phyloP scores from a whole-genome alignment of 1,140 invertebrate genomes.

The Chionoecetes opilio region DNA sequence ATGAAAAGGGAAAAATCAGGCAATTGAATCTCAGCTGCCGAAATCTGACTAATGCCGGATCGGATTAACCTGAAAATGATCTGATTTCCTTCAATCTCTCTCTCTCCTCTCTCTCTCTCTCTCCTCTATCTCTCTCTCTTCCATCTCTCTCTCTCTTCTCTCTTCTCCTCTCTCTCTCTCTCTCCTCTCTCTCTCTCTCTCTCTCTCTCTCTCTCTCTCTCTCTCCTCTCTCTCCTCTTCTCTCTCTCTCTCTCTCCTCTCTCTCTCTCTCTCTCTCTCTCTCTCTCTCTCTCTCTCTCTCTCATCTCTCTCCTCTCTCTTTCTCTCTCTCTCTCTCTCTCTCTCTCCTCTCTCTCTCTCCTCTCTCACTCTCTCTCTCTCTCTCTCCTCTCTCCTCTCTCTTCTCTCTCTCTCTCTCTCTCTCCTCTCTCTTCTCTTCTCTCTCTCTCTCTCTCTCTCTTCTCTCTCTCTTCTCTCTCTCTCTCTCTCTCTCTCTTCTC shows the following conservation, averaged over 20 bases:
- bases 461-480: no score
- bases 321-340: no score
- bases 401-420: no score
- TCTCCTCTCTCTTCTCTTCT: background rate
- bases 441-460: background rate
- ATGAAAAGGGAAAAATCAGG: background rate
- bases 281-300: no score
- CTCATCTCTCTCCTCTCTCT: no score
- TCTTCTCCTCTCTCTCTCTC: background rate
- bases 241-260: background rate
- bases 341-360: no score
- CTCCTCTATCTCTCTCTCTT: background rate
- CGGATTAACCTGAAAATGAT: background rate
- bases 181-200: background rate
- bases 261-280: background rate
- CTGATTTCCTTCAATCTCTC: background rate
- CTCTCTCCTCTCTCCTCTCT: no score
- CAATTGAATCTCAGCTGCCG: background rate
- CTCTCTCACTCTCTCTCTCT: no score
- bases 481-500: no score
- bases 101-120: background rate
- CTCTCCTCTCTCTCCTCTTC: background rate
- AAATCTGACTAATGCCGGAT: background rate
- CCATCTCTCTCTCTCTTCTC: background rate
- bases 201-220: slow-evolving; percentile 13